These are phyloP conservation scores for Alentia gelatinosa DNA, from an alignment of 2,888 invertebrate species.

Conservation along the genomic window DNA sequence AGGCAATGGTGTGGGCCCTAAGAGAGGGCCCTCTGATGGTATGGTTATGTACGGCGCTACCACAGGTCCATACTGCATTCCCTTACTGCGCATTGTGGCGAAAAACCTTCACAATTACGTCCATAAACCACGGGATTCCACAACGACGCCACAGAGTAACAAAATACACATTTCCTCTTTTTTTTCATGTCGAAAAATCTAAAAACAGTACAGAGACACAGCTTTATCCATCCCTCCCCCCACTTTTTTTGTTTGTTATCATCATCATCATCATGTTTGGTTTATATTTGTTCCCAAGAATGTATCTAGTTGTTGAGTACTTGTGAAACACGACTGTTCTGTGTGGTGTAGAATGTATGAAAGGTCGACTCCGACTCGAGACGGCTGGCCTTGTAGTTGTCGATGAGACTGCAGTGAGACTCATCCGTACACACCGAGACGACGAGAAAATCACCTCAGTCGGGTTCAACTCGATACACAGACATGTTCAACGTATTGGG, in stretches of 20 bases:
- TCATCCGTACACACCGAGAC: conserved; percentile 21
- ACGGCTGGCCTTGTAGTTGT: neutral
- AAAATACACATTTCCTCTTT: conserved; percentile 46
- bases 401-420: no score
- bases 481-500: neutral
- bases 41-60: neutral
- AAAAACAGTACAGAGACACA: conserved; percentile 50
- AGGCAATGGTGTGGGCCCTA: neutral
- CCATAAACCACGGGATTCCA: conserved; percentile 21
- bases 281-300: no score
- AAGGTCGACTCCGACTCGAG: neutral
- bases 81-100: neutral
- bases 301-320: no score
- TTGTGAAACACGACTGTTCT: neutral
- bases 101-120: conserved; percentile 35
- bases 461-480: neutral
- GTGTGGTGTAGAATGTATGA: conserved; percentile 8
- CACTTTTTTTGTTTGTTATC: neutral
- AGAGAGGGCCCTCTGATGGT: no score
- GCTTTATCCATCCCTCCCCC: neutral
- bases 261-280: no score
- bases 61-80: neutral
- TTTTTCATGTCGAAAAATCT: neutral
- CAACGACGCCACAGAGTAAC: conserved; percentile 41
- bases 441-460: conserved; percentile 15